Base-by-base conservation (phyloP, 1,140 invertebrate genomes). In the Drosophila fuyamai region DNA sequence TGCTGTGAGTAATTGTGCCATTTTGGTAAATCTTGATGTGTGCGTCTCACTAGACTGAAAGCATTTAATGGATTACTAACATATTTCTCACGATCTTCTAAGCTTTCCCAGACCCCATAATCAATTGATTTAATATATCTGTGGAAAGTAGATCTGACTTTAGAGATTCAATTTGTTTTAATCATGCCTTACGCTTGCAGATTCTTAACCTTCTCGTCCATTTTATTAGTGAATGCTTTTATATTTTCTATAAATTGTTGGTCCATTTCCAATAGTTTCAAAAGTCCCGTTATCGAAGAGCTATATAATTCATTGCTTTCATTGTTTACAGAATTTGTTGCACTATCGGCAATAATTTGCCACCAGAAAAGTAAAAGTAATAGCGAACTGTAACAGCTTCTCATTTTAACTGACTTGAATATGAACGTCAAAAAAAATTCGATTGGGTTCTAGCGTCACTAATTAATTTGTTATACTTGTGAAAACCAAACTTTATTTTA, bases 1-100 rank as follows among this genome's bases (percentile, higher is more conserved):
- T 57, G 43, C 13, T 65, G 36, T 4, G 80, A 35, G 44, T 81
- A 81, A 8, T 56, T 18, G 5, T 86, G 54, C 81, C 62, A 74
- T 41, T 75, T 81, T 10, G 78, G 78, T 61, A 79, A 61, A 47
- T 85, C 82, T 14, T 85, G 38, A 43, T 81, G 78, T 7, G 78
- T 53, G 0, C 82, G 38, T 5, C 79, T 41, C 0, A 85, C 5
- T 4, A 85, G 47, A 5, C 23, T 16, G 38, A 76, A 85, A 5
- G 57, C 82, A 71, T 76, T 79, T 9, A 86, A 27, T 0, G 79
- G 79, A 63, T 81, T 85, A 9, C 54, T 51, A 0, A 85, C 57
- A 51, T 63, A 81, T 23, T 75, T 66, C 32, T 81, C 79, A 0
- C 71, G 63, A 5, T 40, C 32, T 27, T 46, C 13, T 1, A 10